Base-by-base conservation (phyloP, 2,888 invertebrate species). In the Allacma fusca region DNA sequence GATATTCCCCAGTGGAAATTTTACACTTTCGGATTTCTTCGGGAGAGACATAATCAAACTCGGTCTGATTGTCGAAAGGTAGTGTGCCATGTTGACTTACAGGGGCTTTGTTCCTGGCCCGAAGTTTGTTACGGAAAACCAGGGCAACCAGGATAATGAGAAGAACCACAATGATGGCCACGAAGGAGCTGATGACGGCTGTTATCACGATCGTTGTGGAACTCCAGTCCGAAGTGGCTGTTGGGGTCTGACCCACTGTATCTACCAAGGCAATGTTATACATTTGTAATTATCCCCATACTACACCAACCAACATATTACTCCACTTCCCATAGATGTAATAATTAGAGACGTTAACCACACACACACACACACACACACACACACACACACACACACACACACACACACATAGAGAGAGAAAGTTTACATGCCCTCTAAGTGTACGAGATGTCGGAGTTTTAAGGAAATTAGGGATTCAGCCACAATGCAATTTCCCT, bases 21-120 rank as follows among this genome's bases (percentile, higher is more conserved):
- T 84, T 84, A 73, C 82, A 84, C 72, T 84, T 84, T 26, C 83
- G 80, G 74, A 82, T 82, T 43, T 83, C 83, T 28, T 81, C 81
- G 12, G 83, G 84, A 1, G 81, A 79, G 28, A 81, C 82, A 64
- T 83, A 82, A 9, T 83, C 83, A 76, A 81, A 84, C 68, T 83
- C 84, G 2, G 81, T 69, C 65, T 82, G 81, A 77, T 79, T 81
- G 79, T 83, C 83, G 67, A 80, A 84, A 0, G 81, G 81, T 23
- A 82, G 79, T n/a, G 82, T 83, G 62, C 83, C 83, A 75, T 79
- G 80, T 67, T 80, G 80, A 65, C 81, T 81, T 50, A 79, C 79
- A 16, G 84, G 83, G 67, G 79, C 75, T 78, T 82, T 84, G 12
- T 75, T 68, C 29, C 77, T 74, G 19, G 78, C 74, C 16, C 80